phyloP scores from a whole-genome alignment of 2,797 vertebrate genomes.

The Tenualosa ilisha region DNA sequence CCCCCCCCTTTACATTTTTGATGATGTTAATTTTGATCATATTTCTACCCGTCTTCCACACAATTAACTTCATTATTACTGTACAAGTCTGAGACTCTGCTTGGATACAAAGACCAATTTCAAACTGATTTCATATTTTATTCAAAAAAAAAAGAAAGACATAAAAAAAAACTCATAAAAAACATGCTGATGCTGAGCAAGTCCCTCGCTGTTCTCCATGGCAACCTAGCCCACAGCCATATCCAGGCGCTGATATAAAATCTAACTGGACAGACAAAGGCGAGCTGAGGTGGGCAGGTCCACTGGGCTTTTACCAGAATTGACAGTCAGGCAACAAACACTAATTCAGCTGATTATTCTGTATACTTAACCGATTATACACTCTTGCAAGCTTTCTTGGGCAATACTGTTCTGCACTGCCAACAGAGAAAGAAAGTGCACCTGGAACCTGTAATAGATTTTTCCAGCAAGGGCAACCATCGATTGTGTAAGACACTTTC shows the following conservation, averaged over 20 bases:
- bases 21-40: background rate
- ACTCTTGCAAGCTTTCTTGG: background rate
- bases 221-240: background rate
- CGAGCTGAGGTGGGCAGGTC: background rate
- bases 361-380: background rate
- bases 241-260: background rate
- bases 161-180: background rate
- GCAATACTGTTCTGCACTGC: background rate
- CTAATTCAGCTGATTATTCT: background rate
- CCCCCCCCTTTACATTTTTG: no score
- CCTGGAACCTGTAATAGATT: background rate
- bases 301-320: background rate
- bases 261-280: background rate
- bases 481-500: background rate
- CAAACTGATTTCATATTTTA: background rate
- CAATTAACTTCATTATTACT: background rate
- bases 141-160: background rate
- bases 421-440: background rate
- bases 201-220: background rate
- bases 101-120: background rate
- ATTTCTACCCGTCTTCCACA: background rate
- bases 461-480: background rate
- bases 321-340: background rate
- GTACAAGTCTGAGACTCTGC: background rate
- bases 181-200: background rate